Evolutionary conservation across 2,888 invertebrate genomes (phyloP), one percentile per base, ranked within the genome.

Genomic region (Nomada fabriciana): DNA sequence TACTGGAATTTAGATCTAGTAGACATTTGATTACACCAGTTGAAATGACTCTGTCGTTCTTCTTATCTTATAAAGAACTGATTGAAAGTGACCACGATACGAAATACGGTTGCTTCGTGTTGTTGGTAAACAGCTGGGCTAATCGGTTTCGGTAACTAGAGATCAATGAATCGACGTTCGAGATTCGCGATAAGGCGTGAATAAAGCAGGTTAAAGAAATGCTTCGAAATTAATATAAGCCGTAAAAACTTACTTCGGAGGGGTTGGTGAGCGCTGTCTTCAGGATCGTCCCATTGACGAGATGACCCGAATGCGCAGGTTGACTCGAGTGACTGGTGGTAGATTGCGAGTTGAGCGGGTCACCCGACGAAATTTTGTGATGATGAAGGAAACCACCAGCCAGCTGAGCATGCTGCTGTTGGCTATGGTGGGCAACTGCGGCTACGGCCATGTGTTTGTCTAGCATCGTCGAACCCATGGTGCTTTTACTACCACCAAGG

Each of bases 251-350:
- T 88, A 95, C 95, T 96, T 98, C 98, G 94, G 98, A 98, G 90
- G 98, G 98, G 94, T 98, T 98, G 90, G 98, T 98, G 91, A 98
- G 96, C 89, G 98, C 98, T 94, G 98, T 98, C 95, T 98, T 98
- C 91, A 98, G 96, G 93, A 98, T 98, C 94, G 97, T 98, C 92
- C 98, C 98, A 93, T 98, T 98, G 94, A 97, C 97, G 93, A 98
- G 96, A 94, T 97, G 97, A 89, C 96, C 94, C 96, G 96, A 93
- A 95, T 95, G 91, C 76, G 93, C 93, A 77, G 93, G 93, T 88
- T 94, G 94, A 76, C 92, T 92, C 87, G 93, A 91, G 90, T 93
- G 92, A 80, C 92, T 94, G 74, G 93, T 92, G 82, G 92, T 91
- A 68, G 92, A 91, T 85, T 92, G 92, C 68, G 93, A 92, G 91